Base-by-base conservation (phyloP, 1,140 invertebrate species). In the Papilio polyxenes region DNA sequence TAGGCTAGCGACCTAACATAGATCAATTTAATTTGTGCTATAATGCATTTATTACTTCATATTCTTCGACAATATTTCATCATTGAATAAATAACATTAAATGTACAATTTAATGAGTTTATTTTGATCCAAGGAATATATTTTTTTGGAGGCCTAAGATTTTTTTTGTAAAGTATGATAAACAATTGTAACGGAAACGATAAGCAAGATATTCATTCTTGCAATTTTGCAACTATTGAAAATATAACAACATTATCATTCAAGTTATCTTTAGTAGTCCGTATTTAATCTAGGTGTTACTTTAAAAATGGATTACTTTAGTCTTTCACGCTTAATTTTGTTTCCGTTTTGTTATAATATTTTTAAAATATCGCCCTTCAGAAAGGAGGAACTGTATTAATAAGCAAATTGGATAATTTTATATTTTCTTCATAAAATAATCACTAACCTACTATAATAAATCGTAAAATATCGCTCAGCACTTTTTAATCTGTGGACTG, bases 401-500 rank as follows among this genome's bases (percentile, higher is more conserved):
- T 31, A 23, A 7, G 4, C 11, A 69, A 3, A 1, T 69, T 13
- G 17, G 9, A 31, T 69, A 31, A 5, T 69, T 13, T 23, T 72
- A 31, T 6, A 37, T 65, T 72, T 72, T 11, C 13, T 31, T 65
- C 31, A 65, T 72, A 37, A 69, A 72, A 72, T 72, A 31, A 11
- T 37, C 10, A 31, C 62, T 65, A 65, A 13, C 23, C 62, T 7
- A 31, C 62, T 31, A 11, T n/a, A 31, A 31, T 9, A 11, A 23
- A 23, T 31, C 23, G 20, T 69, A 37, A 62, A 31, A 72, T 15
- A 9, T 31, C 65, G 37, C 23, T 72, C 4, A 69, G 31, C 31
- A 72, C 31, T 72, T 72, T 65, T 40, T 40, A 72, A 72, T 72
- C 31, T 72, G 65, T 72, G 31, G 37, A 72, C 65, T 72, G 31